A percentile compares a stretch with the other conserved stretches of the same genome.
Conservation (phyloP, 2,113 vertebrate species). For the Piaya cayana region DNA sequence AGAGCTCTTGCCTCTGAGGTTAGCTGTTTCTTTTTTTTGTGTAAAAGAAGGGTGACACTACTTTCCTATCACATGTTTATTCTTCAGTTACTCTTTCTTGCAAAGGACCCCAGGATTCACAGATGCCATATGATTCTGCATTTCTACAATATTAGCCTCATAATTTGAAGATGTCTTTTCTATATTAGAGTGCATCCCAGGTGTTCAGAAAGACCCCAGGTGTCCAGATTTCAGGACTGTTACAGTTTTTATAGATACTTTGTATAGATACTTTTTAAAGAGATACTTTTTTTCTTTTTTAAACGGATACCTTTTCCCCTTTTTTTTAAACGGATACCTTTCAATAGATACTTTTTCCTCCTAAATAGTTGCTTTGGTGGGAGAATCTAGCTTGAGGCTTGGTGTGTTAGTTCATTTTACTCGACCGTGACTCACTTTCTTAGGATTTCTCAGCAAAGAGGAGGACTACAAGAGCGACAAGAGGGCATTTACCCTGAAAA, state of each 20-base stretch:
- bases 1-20: background rate
- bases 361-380: background rate
- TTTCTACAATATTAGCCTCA: background rate
- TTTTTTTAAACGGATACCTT: no score
- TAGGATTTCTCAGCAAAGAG: no score
- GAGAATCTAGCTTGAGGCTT: background rate
- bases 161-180: slow-evolving; percentile 23
- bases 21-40: no score
- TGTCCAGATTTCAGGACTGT: background rate
- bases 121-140: background rate
- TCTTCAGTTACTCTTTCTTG: background rate
- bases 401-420: background rate
- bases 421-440: background rate
- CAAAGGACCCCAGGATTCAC: background rate
- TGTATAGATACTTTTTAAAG: no score
- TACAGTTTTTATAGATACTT: background rate
- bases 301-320: no score
- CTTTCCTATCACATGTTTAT: no score
- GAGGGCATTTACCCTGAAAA: background rate
- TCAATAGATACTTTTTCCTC: background rate
- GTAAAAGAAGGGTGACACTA: no score
- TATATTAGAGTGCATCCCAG: background rate
- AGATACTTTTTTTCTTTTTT: no score
- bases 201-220: background rate
- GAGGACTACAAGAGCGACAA: background rate